Evolutionary conservation across 1,140 invertebrate genomes (phyloP), one percentile per base, ranked within the genome.

Genomic region (Oreohelix idahoensis): DNA sequence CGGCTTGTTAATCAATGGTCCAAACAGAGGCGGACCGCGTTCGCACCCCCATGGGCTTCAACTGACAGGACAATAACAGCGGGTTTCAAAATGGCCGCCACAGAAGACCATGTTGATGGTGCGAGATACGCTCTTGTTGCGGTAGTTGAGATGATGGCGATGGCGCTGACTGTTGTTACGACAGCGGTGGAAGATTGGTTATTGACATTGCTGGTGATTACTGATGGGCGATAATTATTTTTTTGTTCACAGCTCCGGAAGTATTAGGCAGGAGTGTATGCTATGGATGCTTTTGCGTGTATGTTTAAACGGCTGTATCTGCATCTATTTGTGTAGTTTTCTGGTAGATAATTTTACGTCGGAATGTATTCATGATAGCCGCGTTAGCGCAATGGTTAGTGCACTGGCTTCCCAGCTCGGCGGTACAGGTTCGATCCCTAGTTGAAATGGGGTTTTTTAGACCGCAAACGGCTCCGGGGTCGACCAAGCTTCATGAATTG

Each of bases 51-150:
- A 23, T 0, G 29, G 63, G 63, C 20, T 32, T 66, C 63, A 10
- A 66, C 8, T 32, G 29, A 66, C 32, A 66, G n/a, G 5, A 58
- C 10, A 29, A 32, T 23, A 32, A 32, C 63, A 5, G 63, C 63
- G 1, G n/a, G n/a, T 66, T 32, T 66, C 20, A 32, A 66, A 66
- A 58, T 66, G 63, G 63, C 63, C n/a, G 63, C 11, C 42, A 77
- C 79, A 20, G 42, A 53, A 42, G 29, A 29, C 8, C n/a, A 66
- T 11, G n/a, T 35, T 35, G n/a, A 29, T 35, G 29, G 53, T 17
- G n/a, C 63, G 63, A 66, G 63, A 66, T 35, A 66, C 29, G 63
- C 63, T 32, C 20, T 53, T 35, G 45, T 76, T 58, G 53, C 69
- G 26, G 36, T 35, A 23, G 35, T 38, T 2, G 63, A 36, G n/a